Evolutionary conservation across 1,140 invertebrate species (phyloP).

Genomic region (Temnothorax longispinosus): DNA sequence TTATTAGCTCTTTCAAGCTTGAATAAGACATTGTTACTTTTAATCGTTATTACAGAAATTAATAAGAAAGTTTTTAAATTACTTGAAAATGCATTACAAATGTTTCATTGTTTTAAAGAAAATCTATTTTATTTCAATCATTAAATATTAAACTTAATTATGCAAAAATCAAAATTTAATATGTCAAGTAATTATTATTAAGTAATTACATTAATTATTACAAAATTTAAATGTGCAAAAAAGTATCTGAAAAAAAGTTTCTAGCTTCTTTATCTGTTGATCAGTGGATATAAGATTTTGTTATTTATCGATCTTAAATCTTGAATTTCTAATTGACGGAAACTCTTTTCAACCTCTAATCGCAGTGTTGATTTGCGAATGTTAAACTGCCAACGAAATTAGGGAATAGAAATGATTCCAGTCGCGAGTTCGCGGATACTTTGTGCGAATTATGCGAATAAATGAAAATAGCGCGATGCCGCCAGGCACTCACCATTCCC

Average conservation of each 20-base stretch:
- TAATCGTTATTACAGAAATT: neutral
- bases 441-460: neutral
- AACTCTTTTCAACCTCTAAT: neutral
- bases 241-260: neutral
- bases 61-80: neutral
- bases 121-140: neutral
- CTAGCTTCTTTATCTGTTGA: neutral
- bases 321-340: neutral
- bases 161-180: neutral
- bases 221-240: neutral
- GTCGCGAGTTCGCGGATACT: neutral
- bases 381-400: neutral
- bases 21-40: neutral
- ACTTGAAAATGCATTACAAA: neutral
- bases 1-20: neutral
- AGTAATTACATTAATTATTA: too few species aligned
- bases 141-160: neutral
- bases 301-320: constrained; percentile 8
- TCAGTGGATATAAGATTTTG: neutral
- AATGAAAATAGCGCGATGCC: neutral
- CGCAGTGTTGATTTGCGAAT: neutral
- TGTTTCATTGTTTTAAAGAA: neutral
- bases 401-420: neutral
- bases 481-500: constrained; percentile 63
- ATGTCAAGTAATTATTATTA: neutral